Evolutionary conservation across 2,113 vertebrate species (phyloP).

Genomic region (Thalassoma bifasciatum): DNA sequence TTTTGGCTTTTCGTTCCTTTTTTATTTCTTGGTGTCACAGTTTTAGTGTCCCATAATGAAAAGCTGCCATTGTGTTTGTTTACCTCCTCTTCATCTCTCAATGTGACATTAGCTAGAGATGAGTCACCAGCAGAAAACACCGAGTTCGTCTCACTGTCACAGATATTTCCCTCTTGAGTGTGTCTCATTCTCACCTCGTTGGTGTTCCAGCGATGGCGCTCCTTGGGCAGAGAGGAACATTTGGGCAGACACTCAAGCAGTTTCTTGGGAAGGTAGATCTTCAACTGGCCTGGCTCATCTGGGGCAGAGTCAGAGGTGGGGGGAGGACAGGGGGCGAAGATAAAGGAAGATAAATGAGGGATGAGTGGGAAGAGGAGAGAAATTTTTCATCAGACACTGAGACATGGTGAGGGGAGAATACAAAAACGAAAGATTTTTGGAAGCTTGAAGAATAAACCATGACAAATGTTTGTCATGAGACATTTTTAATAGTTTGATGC

Average conservation of each 20-base stretch:
- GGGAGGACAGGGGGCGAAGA: slow-evolving; percentile 7
- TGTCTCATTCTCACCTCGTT: slow-evolving; percentile 91
- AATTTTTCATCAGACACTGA: slow-evolving; percentile 58
- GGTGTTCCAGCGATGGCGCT: slow-evolving; percentile 99
- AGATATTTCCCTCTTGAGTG: slow-evolving; percentile 58
- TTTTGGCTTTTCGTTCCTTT: slow-evolving; percentile 32
- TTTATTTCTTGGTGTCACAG: slow-evolving; percentile 54
- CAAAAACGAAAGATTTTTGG: slow-evolving; percentile 22
- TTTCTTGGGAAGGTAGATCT: slow-evolving; percentile 99
- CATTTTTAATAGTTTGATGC: slow-evolving; percentile 36
- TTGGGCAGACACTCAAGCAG: slow-evolving; percentile 99
- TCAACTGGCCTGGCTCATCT: slow-evolving; percentile 99
- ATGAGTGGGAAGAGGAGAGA: slow-evolving; percentile 42
- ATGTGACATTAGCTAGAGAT: slow-evolving; percentile 70
- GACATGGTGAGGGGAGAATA: slow-evolving; percentile 53
- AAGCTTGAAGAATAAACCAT: slow-evolving; percentile 20
- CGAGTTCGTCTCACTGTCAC: slow-evolving; percentile 54
- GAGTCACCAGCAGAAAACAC: slow-evolving; percentile 56
- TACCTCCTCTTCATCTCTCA: slow-evolving; percentile 66
- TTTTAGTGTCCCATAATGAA: slow-evolving; percentile 66
- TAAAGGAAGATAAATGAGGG: slow-evolving; percentile 59
- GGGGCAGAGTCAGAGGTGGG: slow-evolving; percentile 61
- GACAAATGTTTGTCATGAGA: slow-evolving; percentile 20
- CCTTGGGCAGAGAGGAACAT: slow-evolving; percentile 99
- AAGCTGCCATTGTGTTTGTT: slow-evolving; percentile 68